Conservation (phyloP, 2,888 invertebrate species). For the Habroteleia sp. region DNA sequence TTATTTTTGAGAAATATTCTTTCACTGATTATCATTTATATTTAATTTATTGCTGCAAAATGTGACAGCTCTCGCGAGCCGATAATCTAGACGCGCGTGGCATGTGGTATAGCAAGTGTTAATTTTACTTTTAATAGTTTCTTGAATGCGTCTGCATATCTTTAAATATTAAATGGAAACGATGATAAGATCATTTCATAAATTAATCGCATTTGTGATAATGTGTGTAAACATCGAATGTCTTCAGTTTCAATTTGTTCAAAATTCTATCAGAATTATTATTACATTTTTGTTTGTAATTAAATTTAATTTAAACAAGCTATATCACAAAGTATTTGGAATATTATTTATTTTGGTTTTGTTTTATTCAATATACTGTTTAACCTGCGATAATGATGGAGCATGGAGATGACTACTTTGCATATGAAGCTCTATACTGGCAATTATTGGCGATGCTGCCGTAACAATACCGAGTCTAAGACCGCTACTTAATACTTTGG, state of each 20-base stretch:
- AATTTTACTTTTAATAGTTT: conserved; percentile 15
- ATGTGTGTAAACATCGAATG: conserved; percentile 17
- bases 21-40: conserved; percentile 36
- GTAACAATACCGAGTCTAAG: conserved; percentile 88
- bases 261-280: too few species aligned
- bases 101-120: conserved; percentile 29
- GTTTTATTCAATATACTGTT: too few species aligned
- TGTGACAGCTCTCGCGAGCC: conserved; percentile 72
- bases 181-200: conserved; percentile 11
- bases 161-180: conserved; percentile 11
- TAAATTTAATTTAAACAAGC: too few species aligned
- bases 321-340: too few species aligned
- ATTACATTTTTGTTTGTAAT: too few species aligned
- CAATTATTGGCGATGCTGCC: conserved; percentile 85
- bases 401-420: conserved; percentile 87
- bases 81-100: conserved; percentile 62
- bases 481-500: conserved; percentile 88
- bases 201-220: conserved; percentile 24
- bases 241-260: too few species aligned
- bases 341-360: too few species aligned
- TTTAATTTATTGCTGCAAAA: conserved; percentile 64
- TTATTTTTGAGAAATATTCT: conserved; percentile 39
- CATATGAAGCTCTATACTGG: conserved; percentile 86
- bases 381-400: conserved; percentile 86
- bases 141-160: conserved; percentile 17